Evolutionary conservation across 1,140 invertebrate species (phyloP), one percentile per base, ranked within the genome.

Genomic region (Cecropterus lyciades): DNA sequence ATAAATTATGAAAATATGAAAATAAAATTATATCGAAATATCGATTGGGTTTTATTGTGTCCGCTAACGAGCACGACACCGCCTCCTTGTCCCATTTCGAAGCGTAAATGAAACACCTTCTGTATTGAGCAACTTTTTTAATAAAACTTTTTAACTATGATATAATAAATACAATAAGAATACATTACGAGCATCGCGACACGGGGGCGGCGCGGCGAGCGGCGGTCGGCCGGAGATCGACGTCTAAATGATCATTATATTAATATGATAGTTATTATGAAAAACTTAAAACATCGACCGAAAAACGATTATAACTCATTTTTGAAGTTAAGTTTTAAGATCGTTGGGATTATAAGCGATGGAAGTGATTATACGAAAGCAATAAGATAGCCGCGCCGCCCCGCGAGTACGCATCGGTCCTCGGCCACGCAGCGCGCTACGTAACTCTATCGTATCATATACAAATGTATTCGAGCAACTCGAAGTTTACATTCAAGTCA

Each of bases 1-100:
- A 89, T 87, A 81, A 79, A 82, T 78, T 84, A 84, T 85, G 56
- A 84, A 73, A 84, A 82, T 74, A 85, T 84, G 73, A 80, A 84
- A 89, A 89, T 89, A 91, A 89, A 91, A 89, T 80, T 89, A 87
- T 91, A 89, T 88, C 86, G 73, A 83, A 84, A 77, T 76, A 75
- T 51, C 17, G 8, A 55, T 73, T 3, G 16, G 20, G 20, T 78
- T 71, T 79, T 66, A 69, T 73, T 75, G 6, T 33, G 6, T 9
- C 1, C 30, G 30, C 9, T 10, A 8, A 33, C 30, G 30, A 33
- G 30, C 30, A 33, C 30, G 30, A 33, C 20, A 24, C 20, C 20
- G 20, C 20, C 20, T 3, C 20, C 20, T 24, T 24, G 1, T 24
- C 20, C 20, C 5, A 24, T 24, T 24, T 1, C 3, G 30, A 3